phyloP scores from a whole-genome alignment of 2,888 invertebrate genomes.

The Agrotis segetum region DNA sequence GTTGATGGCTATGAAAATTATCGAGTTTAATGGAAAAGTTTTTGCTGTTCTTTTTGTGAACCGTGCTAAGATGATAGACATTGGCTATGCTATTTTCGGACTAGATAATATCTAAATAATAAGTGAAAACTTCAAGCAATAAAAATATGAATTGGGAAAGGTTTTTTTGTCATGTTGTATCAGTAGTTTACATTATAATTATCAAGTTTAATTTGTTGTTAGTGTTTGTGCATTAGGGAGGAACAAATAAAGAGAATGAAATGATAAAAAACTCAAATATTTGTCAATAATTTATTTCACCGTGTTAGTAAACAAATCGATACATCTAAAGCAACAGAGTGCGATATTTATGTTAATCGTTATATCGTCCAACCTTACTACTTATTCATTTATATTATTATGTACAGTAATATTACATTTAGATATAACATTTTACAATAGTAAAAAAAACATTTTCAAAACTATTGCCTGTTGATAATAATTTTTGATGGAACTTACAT shows the following conservation, averaged over 20 bases:
- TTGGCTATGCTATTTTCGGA: too few relatives aligned
- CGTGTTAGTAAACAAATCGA: slow-evolving; percentile 65
- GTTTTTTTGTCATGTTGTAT: too few relatives aligned
- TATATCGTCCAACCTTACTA: slow-evolving; percentile 51
- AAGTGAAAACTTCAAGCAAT: too few relatives aligned
- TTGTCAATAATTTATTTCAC: slow-evolving; percentile 58
- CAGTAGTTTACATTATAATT: too few relatives aligned
- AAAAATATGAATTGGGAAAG: too few relatives aligned
- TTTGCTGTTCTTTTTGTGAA: slow-evolving; percentile 20
- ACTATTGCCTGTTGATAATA: background rate
- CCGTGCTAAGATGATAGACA: background rate
- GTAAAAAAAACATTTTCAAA: background rate
- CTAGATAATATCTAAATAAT: too few relatives aligned
- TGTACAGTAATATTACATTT: slow-evolving; percentile 53
- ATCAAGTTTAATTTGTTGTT: background rate
- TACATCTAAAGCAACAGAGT: slow-evolving; percentile 68
- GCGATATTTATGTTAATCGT: slow-evolving; percentile 58
- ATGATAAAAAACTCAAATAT: background rate
- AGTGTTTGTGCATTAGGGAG: background rate
- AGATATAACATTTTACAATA: background rate
- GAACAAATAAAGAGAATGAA: background rate
- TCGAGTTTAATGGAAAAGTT: slow-evolving; percentile 9
- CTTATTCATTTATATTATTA: slow-evolving; percentile 41
- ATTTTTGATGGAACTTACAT: background rate
- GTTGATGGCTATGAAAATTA: slow-evolving; percentile 15